Evolutionary conservation across 2,888 invertebrate genomes (phyloP).

Genomic region (Pediacus dermestoides): DNA sequence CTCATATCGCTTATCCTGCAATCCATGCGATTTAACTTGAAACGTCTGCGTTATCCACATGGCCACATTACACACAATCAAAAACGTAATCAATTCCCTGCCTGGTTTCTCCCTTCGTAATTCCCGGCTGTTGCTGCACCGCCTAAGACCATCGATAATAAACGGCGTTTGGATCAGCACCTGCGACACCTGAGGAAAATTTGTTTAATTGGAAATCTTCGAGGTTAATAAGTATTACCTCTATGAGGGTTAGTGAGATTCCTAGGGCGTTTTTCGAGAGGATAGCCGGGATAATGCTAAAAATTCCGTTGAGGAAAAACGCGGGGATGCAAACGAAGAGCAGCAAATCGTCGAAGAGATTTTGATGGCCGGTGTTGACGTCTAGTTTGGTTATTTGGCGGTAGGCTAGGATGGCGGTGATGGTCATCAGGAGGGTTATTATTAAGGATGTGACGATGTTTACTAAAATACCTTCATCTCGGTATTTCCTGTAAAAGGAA

Average conservation of each 20-base stretch:
- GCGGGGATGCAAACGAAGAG: constrained; percentile 70
- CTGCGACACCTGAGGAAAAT: constrained; percentile 60
- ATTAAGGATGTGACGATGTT: constrained; percentile 55
- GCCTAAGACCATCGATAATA: constrained; percentile 68
- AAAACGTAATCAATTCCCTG: constrained; percentile 70
- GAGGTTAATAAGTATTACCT: constrained; percentile 29
- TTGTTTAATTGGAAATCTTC: constrained; percentile 1
- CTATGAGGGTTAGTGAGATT: constrained; percentile 26
- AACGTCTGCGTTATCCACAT: constrained; percentile 76
- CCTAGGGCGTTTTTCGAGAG: constrained; percentile 23
- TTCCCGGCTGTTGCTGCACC: constrained; percentile 65
- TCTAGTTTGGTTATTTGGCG: constrained; percentile 63
- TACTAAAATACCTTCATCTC: constrained; percentile 54
- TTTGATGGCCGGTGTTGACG: constrained; percentile 61
- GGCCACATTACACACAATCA: constrained; percentile 71
- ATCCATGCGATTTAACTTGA: constrained; percentile 56
- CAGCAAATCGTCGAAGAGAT: constrained; percentile 65
- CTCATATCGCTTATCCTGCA: constrained; percentile 57
- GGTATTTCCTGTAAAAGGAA: constrained; percentile 49
- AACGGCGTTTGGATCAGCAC: constrained; percentile 71
- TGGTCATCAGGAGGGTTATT: constrained; percentile 57
- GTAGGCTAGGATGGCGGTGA: constrained; percentile 59
- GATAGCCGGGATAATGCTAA: constrained; percentile 65
- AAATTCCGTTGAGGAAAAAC: constrained; percentile 66
- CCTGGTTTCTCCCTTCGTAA: constrained; percentile 68